These are phyloP conservation scores for Yponomeuta malinellus DNA, from an alignment of 2,888 invertebrate species.

Conservation along the genomic window DNA sequence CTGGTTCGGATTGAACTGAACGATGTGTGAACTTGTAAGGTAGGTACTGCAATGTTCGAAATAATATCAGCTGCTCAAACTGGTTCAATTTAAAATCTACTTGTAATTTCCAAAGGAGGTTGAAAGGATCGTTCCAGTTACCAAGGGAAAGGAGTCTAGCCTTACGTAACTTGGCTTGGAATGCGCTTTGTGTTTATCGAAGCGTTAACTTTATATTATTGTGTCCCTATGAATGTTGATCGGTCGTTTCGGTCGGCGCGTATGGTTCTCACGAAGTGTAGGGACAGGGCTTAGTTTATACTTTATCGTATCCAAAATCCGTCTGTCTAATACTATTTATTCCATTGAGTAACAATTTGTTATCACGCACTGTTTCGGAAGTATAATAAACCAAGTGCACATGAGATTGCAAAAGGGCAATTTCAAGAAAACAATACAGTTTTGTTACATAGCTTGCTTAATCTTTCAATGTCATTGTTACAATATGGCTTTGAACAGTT, in stretches of 20 bases:
- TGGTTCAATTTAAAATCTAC: neutral
- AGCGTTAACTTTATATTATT: neutral
- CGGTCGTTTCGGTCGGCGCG: no score
- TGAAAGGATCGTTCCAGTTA: slow-evolving; percentile 1
- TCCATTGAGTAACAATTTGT: neutral
- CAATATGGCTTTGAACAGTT: neutral
- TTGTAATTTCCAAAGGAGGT: neutral
- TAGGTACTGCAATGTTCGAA: no score
- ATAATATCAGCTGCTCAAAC: neutral
- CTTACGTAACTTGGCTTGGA: neutral
- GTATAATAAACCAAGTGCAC: no score
- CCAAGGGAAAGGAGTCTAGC: slow-evolving; percentile 2
- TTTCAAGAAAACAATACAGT: neutral
- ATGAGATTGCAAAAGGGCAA: neutral
- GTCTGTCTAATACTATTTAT: no score
- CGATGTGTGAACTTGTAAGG: no score
- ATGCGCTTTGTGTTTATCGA: neutral
- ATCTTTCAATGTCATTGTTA: neutral
- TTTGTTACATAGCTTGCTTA: neutral
- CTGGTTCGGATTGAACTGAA: no score
- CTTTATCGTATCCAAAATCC: no score
- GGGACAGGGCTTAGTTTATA: no score
- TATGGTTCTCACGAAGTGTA: no score
- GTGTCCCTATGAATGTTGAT: neutral
- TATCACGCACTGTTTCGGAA: neutral